These are phyloP conservation scores for Phyllotreta cruciferae DNA, from an alignment of 2,888 invertebrate species.

Conservation along the genomic window DNA sequence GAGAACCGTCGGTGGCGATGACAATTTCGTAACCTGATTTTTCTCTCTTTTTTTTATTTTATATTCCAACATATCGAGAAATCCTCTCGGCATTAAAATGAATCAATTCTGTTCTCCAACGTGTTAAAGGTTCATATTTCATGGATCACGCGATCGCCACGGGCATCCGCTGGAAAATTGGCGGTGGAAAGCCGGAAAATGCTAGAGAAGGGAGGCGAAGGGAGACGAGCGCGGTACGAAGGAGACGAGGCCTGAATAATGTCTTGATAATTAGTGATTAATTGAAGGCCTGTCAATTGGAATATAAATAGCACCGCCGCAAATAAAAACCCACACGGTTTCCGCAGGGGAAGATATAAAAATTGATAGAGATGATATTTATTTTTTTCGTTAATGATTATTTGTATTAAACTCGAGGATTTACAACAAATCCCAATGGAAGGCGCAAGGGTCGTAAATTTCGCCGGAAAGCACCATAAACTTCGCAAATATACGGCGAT, in stretches of 20 bases:
- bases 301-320: constrained; percentile 21
- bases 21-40: constrained; percentile 15
- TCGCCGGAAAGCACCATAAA: no score
- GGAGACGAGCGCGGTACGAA: constrained; percentile 4
- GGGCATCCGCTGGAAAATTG: constrained; percentile 33
- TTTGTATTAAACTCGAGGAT: no score
- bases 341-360: not conserved
- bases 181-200: constrained; percentile 32
- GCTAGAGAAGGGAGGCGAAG: constrained; percentile 7
- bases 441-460: no score
- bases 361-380: no score
- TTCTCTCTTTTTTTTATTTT: constrained; percentile 4
- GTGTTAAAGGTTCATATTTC: constrained; percentile 41
- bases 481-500: no score
- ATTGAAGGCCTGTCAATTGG: constrained; percentile 43
- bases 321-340: not conserved
- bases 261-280: constrained; percentile 46
- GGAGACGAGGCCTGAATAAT: constrained; percentile 36
- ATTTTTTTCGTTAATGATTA: no score
- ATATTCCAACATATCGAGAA: constrained; percentile 13
- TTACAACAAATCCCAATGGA: no score
- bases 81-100: constrained; percentile 30
- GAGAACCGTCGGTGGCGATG: constrained; percentile 3
- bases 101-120: constrained; percentile 34
- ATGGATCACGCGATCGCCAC: constrained; percentile 42